Conservation (phyloP, 1,140 invertebrate genomes). For the Zaprionus lachaisei region DNA sequence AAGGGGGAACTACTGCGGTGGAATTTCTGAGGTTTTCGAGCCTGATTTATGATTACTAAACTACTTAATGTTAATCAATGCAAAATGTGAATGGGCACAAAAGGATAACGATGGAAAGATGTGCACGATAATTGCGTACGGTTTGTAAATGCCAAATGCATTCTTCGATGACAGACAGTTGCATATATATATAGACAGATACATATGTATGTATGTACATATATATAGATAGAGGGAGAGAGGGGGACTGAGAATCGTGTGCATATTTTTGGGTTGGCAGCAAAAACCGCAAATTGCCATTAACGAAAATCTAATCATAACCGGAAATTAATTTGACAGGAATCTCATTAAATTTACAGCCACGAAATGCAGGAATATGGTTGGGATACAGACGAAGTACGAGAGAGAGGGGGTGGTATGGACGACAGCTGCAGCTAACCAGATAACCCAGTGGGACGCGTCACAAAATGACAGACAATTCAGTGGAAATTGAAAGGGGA, state of each 20-base stretch:
- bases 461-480: neutral
- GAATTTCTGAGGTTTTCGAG: slow-evolving; percentile 21
- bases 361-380: slow-evolving; percentile 27
- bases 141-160: slow-evolving; percentile 58
- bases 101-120: slow-evolving; percentile 1
- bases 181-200: slow-evolving; percentile 7
- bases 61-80: slow-evolving; percentile 74
- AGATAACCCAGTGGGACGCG: neutral
- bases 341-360: slow-evolving; percentile 85
- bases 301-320: slow-evolving; percentile 85
- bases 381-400: neutral
- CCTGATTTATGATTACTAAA: slow-evolving; percentile 73
- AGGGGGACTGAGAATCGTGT: neutral
- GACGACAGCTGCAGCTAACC: slow-evolving; percentile 25
- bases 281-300: slow-evolving; percentile 84
- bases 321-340: slow-evolving; percentile 85
- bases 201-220: slow-evolving; percentile 17
- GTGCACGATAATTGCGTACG: slow-evolving; percentile 53
- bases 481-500: too few species aligned
- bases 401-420: neutral
- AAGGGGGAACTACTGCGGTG: neutral
- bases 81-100: neutral
- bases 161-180: slow-evolving; percentile 28
- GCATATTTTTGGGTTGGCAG: slow-evolving; percentile 59
- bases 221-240: slow-evolving; percentile 2